Evolutionary conservation across 64 coral and sea anemone species (phyloP).

Genomic region (Dendrophyllia cribrosa): DNA sequence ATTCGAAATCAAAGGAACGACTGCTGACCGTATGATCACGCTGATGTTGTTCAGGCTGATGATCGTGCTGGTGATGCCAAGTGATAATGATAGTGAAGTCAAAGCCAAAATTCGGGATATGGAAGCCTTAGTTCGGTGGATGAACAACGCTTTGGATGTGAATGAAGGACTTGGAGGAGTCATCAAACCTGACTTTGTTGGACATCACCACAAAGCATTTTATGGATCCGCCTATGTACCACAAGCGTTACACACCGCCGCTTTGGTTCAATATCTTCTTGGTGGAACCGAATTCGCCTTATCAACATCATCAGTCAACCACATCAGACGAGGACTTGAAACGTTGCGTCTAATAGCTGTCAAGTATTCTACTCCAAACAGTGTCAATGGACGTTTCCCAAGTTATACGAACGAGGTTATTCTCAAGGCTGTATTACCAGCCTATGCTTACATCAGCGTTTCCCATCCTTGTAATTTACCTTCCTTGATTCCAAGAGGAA

Average conservation of each 20-base stretch:
- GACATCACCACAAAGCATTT: conserved; percentile 73
- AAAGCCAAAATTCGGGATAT: conserved; percentile 71
- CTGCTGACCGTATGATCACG: conserved; percentile 81
- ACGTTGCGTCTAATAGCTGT: conserved; percentile 52
- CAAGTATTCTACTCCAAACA: conserved; percentile 75
- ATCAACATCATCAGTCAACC: neutral
- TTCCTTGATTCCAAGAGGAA: neutral
- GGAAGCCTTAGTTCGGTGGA: conserved; percentile 56
- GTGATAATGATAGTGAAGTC: conserved; percentile 12
- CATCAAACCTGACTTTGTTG: conserved; percentile 83
- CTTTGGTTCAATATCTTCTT: conserved; percentile 60
- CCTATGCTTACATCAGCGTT: conserved; percentile 72
- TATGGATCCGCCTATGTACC: conserved; percentile 71
- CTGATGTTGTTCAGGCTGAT: conserved; percentile 42
- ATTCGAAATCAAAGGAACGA: conserved; percentile 72
- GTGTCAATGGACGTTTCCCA: conserved; percentile 72
- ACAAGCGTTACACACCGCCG: conserved; percentile 62
- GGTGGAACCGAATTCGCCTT: conserved; percentile 56
- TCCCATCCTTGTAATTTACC: neutral
- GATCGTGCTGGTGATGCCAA: conserved; percentile 58
- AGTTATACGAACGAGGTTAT: conserved; percentile 33
- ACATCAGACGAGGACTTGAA: conserved; percentile 46
- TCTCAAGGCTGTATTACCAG: conserved; percentile 18
- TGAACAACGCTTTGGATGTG: conserved; percentile 55
- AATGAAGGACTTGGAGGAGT: conserved; percentile 75